Conservation (phyloP, 2,888 invertebrate genomes). For the Xylota segnis region DNA sequence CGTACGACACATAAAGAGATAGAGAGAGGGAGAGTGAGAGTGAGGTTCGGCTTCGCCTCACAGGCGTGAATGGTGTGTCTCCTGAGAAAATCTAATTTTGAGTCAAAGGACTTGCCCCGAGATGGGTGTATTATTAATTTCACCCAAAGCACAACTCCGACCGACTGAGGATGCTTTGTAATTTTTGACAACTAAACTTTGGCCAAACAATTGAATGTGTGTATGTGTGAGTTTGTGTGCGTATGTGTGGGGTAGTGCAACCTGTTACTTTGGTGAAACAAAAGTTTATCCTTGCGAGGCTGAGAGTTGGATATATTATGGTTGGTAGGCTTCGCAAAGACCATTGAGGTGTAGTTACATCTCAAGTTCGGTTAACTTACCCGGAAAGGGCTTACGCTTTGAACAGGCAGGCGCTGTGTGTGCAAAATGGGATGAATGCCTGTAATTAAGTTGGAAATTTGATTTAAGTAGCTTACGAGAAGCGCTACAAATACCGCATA, state of each 20-base stretch:
- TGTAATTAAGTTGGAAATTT: conserved; percentile 13
- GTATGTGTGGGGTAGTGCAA: neutral
- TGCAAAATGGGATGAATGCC: neutral
- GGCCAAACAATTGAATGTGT: neutral
- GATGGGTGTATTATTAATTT: conserved; percentile 32
- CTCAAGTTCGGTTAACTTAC: neutral
- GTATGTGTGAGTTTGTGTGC: neutral
- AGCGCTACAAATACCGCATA: conserved; percentile 10
- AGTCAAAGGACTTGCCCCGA: conserved; percentile 13
- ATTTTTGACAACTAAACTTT: conserved; percentile 35
- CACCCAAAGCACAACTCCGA: conserved; percentile 56
- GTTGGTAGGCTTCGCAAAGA: conserved; percentile 16
- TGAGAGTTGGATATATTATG: conserved; percentile 11
- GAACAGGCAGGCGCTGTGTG: neutral
- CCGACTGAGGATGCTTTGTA: conserved; percentile 16
- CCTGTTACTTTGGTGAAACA: conserved; percentile 43
- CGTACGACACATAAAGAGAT: conserved; percentile 4
- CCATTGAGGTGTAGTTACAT: conserved; percentile 4
- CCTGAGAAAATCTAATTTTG: conserved; percentile 44
- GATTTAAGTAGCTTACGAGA: conserved; percentile 19
- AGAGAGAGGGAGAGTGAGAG: neutral
- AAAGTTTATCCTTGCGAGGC: conserved; percentile 35
- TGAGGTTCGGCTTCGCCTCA: conserved; percentile 5
- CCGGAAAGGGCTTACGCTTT: neutral
- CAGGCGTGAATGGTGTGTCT: neutral